These are phyloP conservation scores for Pimpla rufipes DNA, from an alignment of 2,888 invertebrate species.

Conservation along the genomic window DNA sequence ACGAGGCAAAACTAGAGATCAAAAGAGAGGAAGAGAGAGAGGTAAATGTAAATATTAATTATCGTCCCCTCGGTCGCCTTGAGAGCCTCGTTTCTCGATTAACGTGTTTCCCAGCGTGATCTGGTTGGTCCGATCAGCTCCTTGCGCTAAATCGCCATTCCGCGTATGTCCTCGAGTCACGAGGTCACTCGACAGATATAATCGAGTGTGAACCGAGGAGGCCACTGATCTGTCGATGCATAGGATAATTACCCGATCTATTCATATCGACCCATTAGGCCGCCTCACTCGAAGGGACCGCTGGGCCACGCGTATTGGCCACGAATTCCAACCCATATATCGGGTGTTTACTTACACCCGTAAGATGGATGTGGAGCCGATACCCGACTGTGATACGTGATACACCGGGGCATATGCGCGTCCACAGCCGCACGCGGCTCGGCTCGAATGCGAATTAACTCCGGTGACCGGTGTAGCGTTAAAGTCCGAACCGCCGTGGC, in stretches of 20 bases:
- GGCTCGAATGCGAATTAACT: not conserved
- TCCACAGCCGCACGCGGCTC: not conserved
- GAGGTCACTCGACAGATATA: constrained; percentile 37
- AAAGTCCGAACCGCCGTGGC: not conserved
- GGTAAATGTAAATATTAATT: constrained; percentile 42
- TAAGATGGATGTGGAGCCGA: not conserved
- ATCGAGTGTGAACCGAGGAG: constrained; percentile 25
- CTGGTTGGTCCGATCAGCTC: constrained; percentile 11
- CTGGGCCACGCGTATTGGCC: not conserved
- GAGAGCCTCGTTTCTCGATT: constrained; percentile 29
- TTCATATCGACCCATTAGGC: constrained; percentile 27
- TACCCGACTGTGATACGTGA: not conserved
- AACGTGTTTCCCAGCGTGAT: not conserved
- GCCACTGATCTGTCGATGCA: constrained; percentile 16
- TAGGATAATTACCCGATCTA: constrained; percentile 26
- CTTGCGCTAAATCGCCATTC: not conserved
- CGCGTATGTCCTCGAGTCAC: constrained; percentile 21
- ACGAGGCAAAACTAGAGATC: constrained; percentile 3
- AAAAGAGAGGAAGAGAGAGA: not conserved
- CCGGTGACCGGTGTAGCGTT: not conserved
- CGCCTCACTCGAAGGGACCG: constrained; percentile 16
- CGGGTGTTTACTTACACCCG: constrained; percentile 31
- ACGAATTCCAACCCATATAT: constrained; percentile 1
- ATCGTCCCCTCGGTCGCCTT: not conserved
- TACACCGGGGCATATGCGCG: not conserved